A percentile compares a stretch with the other conserved stretches of the same genome.
Conservation (phyloP, 2,797 vertebrate species). For the Ptychadena robeensis region DNA sequence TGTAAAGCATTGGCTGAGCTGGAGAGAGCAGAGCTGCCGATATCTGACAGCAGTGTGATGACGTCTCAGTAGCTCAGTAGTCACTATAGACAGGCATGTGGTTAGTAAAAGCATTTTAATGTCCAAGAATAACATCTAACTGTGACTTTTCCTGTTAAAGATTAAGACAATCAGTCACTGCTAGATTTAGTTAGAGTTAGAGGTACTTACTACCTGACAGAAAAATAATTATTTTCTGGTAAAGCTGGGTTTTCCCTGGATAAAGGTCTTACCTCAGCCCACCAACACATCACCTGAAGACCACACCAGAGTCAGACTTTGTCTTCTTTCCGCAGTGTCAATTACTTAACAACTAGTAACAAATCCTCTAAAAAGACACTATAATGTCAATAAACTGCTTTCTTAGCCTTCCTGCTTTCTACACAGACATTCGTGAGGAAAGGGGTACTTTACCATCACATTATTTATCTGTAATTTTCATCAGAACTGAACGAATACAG, state of each 20-base stretch:
- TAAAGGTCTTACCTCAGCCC: constrained; percentile 68
- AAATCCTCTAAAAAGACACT: constrained; percentile 13
- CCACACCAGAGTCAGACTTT: constrained; percentile 67
- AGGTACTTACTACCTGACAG: constrained; percentile 82
- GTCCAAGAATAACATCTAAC: constrained; percentile 24
- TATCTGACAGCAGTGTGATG: no score
- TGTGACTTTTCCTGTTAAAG: constrained; percentile 59
- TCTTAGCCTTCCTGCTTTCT: neutral
- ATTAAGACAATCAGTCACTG: constrained; percentile 80
- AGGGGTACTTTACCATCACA: neutral
- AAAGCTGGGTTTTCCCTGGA: constrained; percentile 72
- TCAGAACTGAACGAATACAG: no score
- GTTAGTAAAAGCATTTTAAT: neutral
- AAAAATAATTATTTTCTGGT: constrained; percentile 78
- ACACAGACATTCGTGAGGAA: neutral
- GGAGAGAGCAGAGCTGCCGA: no score
- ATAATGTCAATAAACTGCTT: neutral
- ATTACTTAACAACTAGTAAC: constrained; percentile 34
- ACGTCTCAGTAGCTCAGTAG: no score
- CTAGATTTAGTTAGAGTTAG: constrained; percentile 75
- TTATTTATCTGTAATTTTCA: no score
- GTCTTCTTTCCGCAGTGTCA: constrained; percentile 39
- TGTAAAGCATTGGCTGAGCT: no score
- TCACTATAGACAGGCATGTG: no score
- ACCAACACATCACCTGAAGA: constrained; percentile 67